phyloP scores from a whole-genome alignment of 2,113 vertebrate genomes.

The Synchiropus splendidus region DNA sequence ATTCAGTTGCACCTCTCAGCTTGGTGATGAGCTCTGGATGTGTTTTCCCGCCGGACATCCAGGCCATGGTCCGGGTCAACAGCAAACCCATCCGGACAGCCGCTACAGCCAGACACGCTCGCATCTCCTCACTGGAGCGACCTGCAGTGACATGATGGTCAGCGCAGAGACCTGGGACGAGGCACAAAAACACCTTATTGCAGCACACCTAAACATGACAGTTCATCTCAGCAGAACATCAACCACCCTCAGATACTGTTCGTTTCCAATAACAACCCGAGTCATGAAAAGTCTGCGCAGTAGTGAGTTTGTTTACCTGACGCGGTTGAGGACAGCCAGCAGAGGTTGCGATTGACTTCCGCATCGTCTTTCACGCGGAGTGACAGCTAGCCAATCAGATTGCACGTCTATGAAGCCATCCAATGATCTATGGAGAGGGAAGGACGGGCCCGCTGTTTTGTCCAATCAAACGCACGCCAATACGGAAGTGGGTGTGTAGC shows the following conservation, averaged over 20 bases:
- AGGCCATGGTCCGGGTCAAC: constrained; percentile 79
- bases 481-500: constrained; percentile 15
- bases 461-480: constrained; percentile 40
- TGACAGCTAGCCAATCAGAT: constrained; percentile 44
- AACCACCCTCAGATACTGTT: no score
- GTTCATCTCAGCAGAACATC: no score
- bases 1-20: constrained; percentile 66
- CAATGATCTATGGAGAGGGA: constrained; percentile 25
- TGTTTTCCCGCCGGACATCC: constrained; percentile 81
- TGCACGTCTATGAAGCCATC: background rate
- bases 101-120: constrained; percentile 43
- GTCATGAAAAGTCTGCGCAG: no score
- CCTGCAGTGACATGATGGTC: constrained; percentile 22
- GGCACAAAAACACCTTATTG: no score
- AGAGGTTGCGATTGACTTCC: background rate
- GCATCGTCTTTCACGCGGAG: background rate
- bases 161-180: no score
- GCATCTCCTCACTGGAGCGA: constrained; percentile 65
- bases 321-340: background rate
- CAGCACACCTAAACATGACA: no score
- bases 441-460: constrained; percentile 21
- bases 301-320: constrained; percentile 40
- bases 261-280: no score
- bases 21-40: constrained; percentile 77
- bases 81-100: constrained; percentile 78